Evolutionary conservation across 1,140 invertebrate genomes (phyloP).

Genomic region (Elymnias hypermnestra): DNA sequence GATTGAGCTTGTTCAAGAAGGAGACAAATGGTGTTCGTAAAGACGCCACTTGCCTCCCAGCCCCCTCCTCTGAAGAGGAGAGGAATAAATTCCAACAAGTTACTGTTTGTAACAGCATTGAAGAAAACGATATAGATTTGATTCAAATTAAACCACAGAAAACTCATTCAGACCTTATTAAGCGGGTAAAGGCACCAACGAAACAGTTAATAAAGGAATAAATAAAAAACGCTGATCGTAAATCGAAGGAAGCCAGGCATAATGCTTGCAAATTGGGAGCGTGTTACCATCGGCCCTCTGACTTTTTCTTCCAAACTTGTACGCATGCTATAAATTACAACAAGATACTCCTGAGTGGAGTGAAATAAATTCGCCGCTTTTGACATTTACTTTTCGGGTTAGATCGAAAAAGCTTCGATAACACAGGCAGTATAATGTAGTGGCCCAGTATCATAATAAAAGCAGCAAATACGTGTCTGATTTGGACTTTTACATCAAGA

Average conservation of each 20-base stretch:
- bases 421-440: neutral
- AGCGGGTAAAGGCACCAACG: constrained; percentile 12
- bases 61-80: too few species aligned
- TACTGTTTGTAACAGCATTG: too few species aligned
- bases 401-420: constrained; percentile 3
- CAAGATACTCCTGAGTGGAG: constrained; percentile 30
- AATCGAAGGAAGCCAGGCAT: constrained; percentile 35
- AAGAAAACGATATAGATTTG: constrained; percentile 11
- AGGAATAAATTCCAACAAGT: too few species aligned
- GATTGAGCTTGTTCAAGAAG: too few species aligned
- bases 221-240: constrained; percentile 29
- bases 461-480: too few species aligned
- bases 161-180: constrained; percentile 16
- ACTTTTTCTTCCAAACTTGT: constrained; percentile 42
- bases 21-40: too few species aligned
- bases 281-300: constrained; percentile 17
- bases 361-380: constrained; percentile 48
- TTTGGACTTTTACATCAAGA: too few species aligned
- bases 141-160: constrained; percentile 18
- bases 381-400: constrained; percentile 33
- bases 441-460: neutral
- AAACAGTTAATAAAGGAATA: constrained; percentile 30
- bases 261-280: constrained; percentile 52
- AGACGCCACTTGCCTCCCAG: too few species aligned
- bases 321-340: constrained; percentile 49